Base-by-base conservation (phyloP, 2,888 invertebrate species). In the Thyatira batis region DNA sequence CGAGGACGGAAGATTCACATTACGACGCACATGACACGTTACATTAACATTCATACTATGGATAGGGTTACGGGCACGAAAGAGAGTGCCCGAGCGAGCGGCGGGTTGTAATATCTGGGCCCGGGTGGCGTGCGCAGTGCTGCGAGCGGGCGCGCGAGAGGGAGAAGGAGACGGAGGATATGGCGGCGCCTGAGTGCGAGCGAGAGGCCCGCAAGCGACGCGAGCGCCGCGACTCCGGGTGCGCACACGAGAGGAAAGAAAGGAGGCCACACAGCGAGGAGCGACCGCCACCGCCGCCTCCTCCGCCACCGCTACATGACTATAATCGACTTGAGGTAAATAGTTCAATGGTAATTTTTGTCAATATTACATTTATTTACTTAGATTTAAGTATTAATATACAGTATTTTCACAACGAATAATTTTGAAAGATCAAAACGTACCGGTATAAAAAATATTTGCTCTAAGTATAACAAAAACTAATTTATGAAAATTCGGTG, bases 171-270 rank as follows among this genome's bases (percentile, higher is more conserved):
- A 73, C 80, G 23, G 89, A 85, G 78, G 90, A 91, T 56, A 93
- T 93, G 86, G 91, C 89, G 66, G 90, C 92, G 61, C 89, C 92
- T 52, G 90, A 93, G 82, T 89, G 93, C 79, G 92, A 93, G 85
- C 86, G 93, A 70, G 91, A 93, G 84, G 93, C 93, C 65, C 92
- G 93, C 71, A 94, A 94, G 83, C 89, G 94, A 49, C 94, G 94
- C 75, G 94, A 94, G 84, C 92, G 93, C 53, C 88, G 93, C n/a
- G 93, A 94, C 74, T 92, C 93, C 54, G 93, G 93, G 56, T 83
- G 86, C 70, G 84, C 89, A 39, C 92, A 89, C 71, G 92, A 92
- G 80, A 78, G 92, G 54, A 92, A 91, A 61, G 92, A 92, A 63
- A 74, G 92, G 48, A 76, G 92, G 53, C 89, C 92, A 43, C 90